These are phyloP conservation scores for Aptenodytes forsteri DNA, from an alignment of 2,113 vertebrate genomes.

Conservation along the genomic window DNA sequence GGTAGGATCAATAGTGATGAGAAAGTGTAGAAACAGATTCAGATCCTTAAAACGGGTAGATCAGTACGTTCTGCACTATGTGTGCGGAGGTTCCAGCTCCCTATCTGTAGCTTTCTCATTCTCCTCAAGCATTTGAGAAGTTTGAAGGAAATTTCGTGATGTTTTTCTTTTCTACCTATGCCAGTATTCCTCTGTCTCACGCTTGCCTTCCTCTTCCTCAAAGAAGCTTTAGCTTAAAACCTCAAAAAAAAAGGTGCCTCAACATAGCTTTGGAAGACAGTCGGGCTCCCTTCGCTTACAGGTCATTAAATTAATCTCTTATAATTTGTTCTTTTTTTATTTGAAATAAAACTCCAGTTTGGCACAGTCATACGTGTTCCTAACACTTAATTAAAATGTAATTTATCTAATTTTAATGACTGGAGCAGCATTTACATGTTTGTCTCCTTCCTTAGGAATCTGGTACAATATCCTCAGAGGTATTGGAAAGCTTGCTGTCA, in stretches of 20 bases:
- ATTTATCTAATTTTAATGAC: not conserved
- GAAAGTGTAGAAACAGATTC: not conserved
- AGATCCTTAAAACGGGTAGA: not conserved
- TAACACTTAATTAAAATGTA: not conserved
- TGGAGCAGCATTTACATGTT: not conserved
- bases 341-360: not conserved
- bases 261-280: not conserved
- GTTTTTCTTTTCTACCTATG: not conserved
- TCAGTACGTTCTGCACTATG: not conserved
- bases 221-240: not conserved
- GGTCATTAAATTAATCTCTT: not conserved
- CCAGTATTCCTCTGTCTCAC: not conserved
- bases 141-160: not conserved
- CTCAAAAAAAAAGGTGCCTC: not conserved
- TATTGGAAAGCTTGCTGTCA: conserved; percentile 94
- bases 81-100: not conserved
- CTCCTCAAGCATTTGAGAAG: not conserved
- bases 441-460: conserved; percentile 82
- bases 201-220: not conserved
- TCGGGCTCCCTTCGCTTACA: not conserved
- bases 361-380: not conserved
- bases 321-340: not conserved
- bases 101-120: not conserved
- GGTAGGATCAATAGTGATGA: not conserved
- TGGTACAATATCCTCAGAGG: conserved; percentile 98